A percentile compares a stretch with the other conserved stretches of the same genome.
Conservation (phyloP, 2,113 vertebrate genomes). For the Naja naja region DNA sequence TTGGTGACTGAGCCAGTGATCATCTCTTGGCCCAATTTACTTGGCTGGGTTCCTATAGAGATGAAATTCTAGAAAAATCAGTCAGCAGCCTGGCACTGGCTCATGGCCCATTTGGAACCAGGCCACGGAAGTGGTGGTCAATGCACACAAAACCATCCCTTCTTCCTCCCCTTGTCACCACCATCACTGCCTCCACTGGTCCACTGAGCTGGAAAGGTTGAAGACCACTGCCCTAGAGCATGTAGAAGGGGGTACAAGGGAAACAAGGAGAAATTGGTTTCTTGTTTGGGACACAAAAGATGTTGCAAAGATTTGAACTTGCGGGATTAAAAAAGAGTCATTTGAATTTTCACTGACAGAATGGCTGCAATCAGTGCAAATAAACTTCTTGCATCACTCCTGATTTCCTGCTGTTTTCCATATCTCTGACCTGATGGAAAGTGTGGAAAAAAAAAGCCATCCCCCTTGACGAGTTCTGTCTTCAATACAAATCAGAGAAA, state of each 20-base stretch:
- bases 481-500: not conserved
- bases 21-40: not conserved
- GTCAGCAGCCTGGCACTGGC: not conserved
- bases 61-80: not conserved
- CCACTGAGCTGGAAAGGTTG: not conserved
- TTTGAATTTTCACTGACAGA: not conserved
- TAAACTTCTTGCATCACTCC: not conserved
- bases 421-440: not conserved
- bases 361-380: not conserved
- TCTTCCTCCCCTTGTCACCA: accelerated
- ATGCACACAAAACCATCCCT: not conserved
- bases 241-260: not conserved
- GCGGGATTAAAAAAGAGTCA: not conserved
- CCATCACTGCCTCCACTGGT: not conserved
- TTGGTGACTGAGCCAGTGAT: not conserved
- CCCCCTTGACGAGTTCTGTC: not conserved
- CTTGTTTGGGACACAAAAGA: not conserved
- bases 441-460: not conserved
- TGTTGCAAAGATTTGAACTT: not conserved
- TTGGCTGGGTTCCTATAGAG: not conserved
- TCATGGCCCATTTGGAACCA: not conserved
- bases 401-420: not conserved
- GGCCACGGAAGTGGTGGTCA: not conserved
- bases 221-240: not conserved
- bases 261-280: not conserved